These are phyloP conservation scores for Cervus canadensis DNA, from an alignment of 2,113 vertebrate genomes.

Conservation along the genomic window DNA sequence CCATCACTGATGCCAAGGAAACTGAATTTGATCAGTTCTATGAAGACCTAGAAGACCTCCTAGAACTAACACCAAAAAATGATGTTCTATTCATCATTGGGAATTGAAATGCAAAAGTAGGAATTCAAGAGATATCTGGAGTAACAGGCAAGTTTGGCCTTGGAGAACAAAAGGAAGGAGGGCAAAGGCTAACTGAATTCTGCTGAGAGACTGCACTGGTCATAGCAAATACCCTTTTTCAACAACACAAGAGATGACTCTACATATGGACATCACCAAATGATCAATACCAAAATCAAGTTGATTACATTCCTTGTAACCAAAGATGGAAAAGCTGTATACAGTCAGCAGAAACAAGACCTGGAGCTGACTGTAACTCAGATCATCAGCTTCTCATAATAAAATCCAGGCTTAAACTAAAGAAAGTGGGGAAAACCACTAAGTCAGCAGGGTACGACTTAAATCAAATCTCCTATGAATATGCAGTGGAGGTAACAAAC, in stretches of 20 bases:
- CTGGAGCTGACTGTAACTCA: not conserved
- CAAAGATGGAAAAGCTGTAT: not conserved
- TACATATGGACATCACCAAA: not conserved
- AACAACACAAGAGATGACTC: not conserved
- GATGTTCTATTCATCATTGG: not conserved
- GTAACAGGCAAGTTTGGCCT: not conserved
- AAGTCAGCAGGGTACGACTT: rapidly evolving
- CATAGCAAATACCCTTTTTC: not conserved
- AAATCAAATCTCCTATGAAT: not conserved
- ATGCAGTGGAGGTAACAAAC: not conserved
- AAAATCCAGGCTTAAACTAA: not conserved
- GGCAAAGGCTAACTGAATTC: not conserved
- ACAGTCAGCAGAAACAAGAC: not conserved
- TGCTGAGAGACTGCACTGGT: not conserved
- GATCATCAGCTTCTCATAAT: not conserved
- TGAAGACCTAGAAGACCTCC: not conserved
- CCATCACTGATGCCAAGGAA: not conserved
- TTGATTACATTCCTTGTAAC: not conserved
- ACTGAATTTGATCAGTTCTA: not conserved
- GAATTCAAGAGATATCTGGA: not conserved
- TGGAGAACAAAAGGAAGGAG: not conserved
- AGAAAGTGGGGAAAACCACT: not conserved
- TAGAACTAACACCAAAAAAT: not conserved
- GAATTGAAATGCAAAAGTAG: not conserved
- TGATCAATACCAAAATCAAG: not conserved